phyloP scores from a whole-genome alignment of 92 coral and sea anemone species.

The Phymanthus crucifer region DNA sequence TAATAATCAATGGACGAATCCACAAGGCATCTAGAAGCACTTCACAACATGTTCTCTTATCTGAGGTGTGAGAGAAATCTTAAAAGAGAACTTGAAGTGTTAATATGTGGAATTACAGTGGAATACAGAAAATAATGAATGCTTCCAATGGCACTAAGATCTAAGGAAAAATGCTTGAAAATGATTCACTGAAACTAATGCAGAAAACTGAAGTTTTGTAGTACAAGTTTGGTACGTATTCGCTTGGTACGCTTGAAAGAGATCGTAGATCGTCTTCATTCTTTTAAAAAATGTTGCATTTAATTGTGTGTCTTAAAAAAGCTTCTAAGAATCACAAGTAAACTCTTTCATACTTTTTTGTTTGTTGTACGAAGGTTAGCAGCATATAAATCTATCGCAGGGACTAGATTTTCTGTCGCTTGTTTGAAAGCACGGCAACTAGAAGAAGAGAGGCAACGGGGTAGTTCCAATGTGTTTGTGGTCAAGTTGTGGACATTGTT shows the following conservation, averaged over 20 bases:
- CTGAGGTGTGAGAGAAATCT: conserved; percentile 8
- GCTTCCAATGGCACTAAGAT: neutral
- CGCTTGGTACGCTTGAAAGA: too few relatives aligned
- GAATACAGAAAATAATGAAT: neutral
- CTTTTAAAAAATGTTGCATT: too few relatives aligned
- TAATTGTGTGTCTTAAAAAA: too few relatives aligned
- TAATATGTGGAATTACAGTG: neutral
- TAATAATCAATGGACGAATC: conserved; percentile 1
- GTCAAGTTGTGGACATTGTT: neutral
- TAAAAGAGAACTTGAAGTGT: neutral
- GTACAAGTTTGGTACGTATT: too few relatives aligned
- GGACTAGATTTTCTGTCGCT: neutral
- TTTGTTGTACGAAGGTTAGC: too few relatives aligned
- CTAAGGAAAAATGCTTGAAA: neutral
- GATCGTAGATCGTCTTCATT: too few relatives aligned
- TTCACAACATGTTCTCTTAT: conserved; percentile 19
- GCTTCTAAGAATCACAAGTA: too few relatives aligned
- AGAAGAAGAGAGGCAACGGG: neutral
- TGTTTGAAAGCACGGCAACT: neutral
- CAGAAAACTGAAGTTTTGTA: too few relatives aligned
- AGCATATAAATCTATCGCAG: neutral
- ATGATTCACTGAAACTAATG: too few relatives aligned
- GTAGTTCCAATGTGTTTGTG: neutral
- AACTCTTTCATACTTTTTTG: too few relatives aligned
- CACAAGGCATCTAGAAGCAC: conserved; percentile 6